Evolutionary conservation across 2,888 invertebrate species (phyloP), one percentile per base, ranked within the genome.

Genomic region (Dusona sp.): DNA sequence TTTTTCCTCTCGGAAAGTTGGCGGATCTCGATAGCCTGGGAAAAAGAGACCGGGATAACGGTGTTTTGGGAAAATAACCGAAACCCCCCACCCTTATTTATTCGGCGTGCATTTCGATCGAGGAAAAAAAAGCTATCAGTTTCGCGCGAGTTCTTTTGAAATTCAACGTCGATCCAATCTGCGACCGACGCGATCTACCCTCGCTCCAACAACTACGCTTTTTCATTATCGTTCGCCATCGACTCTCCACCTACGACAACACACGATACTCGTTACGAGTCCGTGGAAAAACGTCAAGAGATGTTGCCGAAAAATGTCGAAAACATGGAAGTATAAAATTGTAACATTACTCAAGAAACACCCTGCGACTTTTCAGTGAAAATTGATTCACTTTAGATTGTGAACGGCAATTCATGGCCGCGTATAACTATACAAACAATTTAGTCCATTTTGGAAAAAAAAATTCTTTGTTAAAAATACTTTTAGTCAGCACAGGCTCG

Each of bases 11-110:
- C 42, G 72, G 33, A 51, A 72, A 51, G 33, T n/a, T n/a, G 22
- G 48, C 19, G 19, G 7, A 9, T 45, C 25, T 51, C 42, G 22
- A 38, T 57, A 9, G 16, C 38, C 16, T 22, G 57, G 22, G 25
- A 82, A 77, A 78, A 77, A 65, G 77, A 65, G 79, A 61, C 61
- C 42, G 42, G 88, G 85, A 75, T 67, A 57, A 79, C 86, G 81
- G 75, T 75, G 82, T 87, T 83, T 87, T 87, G 84, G 88, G 87
- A 88, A 89, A 89, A 88, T 89, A 87, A 88, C 88, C 87, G 88
- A 87, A 85, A 85, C 29, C 61, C 29, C 61, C 29, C 29, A 61
- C 61, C 61, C 61, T 61, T 61, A 61, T 61, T 61, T 61, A 68
- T 74, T 73, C 78, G 75, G 61, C 64, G 33, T 78, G 72, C 68